These are phyloP conservation scores for Streptopelia turtur DNA, from an alignment of 2,797 vertebrate genomes.

Conservation along the genomic window DNA sequence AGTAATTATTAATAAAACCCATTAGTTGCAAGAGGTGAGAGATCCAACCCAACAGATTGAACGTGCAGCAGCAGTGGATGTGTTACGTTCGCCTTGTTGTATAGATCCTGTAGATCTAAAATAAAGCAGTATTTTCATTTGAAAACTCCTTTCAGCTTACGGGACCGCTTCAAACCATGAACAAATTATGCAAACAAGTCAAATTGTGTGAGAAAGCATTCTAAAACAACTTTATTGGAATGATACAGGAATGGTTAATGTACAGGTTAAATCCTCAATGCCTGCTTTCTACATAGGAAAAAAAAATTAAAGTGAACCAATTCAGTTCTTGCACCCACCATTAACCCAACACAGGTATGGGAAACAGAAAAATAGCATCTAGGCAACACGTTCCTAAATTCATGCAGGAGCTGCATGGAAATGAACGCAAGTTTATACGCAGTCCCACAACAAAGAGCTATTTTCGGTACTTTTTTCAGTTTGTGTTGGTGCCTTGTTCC, in stretches of 20 bases:
- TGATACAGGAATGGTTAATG: constrained; percentile 51
- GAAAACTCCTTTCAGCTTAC: background rate
- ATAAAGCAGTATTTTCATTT: background rate
- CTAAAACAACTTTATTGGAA: constrained; percentile 65
- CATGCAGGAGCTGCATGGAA: background rate
- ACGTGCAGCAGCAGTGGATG: background rate
- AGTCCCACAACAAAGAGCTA: background rate
- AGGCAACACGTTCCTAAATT: background rate
- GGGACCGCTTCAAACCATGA: background rate
- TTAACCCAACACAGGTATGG: background rate
- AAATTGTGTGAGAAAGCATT: constrained; percentile 37
- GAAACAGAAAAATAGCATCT: background rate
- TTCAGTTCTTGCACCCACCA: background rate
- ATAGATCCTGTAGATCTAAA: background rate
- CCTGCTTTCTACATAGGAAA: constrained; percentile 22
- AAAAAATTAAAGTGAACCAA: background rate
- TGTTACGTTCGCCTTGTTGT: fast-evolving
- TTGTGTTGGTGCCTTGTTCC: constrained; percentile 36
- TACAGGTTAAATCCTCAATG: constrained; percentile 16
- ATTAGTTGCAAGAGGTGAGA: background rate
- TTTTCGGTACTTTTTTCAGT: background rate
- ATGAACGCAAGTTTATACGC: background rate
- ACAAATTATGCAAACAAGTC: background rate
- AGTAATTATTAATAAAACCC: background rate
- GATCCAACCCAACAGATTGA: background rate